These are phyloP conservation scores for Cryptoblepharus egeriae DNA, from an alignment of 2,797 vertebrate genomes.

Conservation along the genomic window DNA sequence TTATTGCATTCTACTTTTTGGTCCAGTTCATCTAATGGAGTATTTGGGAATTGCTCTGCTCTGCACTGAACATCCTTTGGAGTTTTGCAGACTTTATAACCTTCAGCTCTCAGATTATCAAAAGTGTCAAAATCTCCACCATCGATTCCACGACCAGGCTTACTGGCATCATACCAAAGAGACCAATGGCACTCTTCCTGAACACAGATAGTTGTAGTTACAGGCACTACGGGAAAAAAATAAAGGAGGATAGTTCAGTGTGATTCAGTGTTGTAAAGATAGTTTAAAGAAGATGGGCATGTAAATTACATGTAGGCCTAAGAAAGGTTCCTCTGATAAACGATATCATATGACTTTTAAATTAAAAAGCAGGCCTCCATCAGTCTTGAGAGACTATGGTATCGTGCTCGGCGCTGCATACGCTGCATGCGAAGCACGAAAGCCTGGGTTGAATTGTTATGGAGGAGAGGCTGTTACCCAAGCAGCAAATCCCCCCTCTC, in stretches of 20 bases:
- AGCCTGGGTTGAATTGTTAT: too few species aligned
- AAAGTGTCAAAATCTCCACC: conserved; percentile 82
- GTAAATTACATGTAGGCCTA: background rate
- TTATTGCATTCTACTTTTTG: conserved; percentile 78
- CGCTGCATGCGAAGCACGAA: too few species aligned
- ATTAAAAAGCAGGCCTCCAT: too few species aligned
- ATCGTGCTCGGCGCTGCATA: too few species aligned
- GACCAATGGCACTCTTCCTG: conserved; percentile 80
- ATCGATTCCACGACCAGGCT: conserved; percentile 53
- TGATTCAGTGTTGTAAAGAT: background rate
- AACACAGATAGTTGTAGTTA: conserved; percentile 62
- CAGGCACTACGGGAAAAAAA: conserved; percentile 22
- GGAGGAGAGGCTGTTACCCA: too few species aligned
- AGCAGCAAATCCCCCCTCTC: too few species aligned
- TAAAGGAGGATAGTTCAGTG: background rate
- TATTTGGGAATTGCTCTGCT: conserved; percentile 56
- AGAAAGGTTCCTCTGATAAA: background rate
- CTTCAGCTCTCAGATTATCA: conserved; percentile 69
- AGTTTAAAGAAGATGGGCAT: background rate
- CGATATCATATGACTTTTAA: background rate
- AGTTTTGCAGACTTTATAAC: conserved; percentile 68
- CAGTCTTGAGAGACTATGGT: too few species aligned
- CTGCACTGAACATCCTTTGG: conserved; percentile 79
- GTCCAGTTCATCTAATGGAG: conserved; percentile 55
- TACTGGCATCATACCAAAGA: conserved; percentile 74